These are phyloP conservation scores for Capricornis sumatraensis DNA, from an alignment of 2,113 vertebrate species.

Conservation along the genomic window DNA sequence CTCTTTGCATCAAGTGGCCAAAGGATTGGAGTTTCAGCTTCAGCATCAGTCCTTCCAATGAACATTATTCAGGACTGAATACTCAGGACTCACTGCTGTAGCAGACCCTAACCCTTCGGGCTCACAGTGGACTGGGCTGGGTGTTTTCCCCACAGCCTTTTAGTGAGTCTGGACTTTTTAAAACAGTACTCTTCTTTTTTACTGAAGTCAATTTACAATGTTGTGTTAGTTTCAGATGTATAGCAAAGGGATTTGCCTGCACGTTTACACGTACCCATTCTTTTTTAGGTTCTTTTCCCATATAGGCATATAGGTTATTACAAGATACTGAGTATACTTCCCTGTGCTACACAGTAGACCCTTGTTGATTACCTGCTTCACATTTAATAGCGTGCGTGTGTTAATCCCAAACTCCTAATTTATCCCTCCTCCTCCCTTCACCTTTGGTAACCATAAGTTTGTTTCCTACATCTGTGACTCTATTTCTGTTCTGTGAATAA, in stretches of 20 bases:
- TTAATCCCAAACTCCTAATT: neutral
- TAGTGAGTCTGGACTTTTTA: neutral
- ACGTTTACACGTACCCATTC: neutral
- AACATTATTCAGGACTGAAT: neutral
- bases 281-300: neutral
- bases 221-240: neutral
- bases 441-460: neutral
- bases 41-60: neutral
- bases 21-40: neutral
- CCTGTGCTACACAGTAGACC: neutral
- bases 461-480: neutral
- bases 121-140: neutral
- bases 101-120: conserved; percentile 69
- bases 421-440: neutral
- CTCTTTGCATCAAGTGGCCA: neutral
- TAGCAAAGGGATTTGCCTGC: neutral
- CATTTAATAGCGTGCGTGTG: neutral
- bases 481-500: neutral
- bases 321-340: neutral
- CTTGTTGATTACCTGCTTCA: neutral
- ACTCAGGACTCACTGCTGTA: neutral
- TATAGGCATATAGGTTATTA: neutral
- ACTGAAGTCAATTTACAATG: neutral
- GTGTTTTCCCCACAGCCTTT: neutral
- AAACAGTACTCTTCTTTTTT: neutral